Percentiles rank a stretch among this genome's conserved stretches.
Conservation (phyloP, 2,113 vertebrate genomes). For the Calidris pugnax region DNA sequence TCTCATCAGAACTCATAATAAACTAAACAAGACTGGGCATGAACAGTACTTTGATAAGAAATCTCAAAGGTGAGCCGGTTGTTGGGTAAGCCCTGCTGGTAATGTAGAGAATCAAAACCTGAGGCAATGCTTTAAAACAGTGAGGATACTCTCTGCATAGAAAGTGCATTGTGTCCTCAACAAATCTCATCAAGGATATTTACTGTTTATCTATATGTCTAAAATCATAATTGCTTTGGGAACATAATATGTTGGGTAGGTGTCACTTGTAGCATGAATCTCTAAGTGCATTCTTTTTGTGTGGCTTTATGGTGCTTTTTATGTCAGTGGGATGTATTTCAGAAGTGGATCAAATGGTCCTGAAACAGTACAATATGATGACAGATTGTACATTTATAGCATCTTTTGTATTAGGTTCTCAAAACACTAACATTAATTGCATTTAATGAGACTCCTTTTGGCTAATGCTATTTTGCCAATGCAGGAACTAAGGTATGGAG, state of each 20-base stretch:
- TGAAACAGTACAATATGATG: not conserved
- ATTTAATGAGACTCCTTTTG: not conserved
- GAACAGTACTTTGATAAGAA: not conserved
- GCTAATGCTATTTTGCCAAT: not conserved
- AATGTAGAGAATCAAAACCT: not conserved
- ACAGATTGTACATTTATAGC: not conserved
- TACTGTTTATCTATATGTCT: not conserved
- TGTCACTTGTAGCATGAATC: not conserved
- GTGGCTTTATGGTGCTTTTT: not conserved
- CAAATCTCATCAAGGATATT: not conserved
- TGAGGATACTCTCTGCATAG: not conserved
- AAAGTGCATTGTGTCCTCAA: not conserved
- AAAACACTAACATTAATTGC: not conserved
- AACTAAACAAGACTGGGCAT: not conserved
- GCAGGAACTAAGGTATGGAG: not conserved
- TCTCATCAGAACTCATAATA: not conserved
- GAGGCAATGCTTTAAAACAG: not conserved
- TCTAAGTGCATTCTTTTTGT: not conserved
- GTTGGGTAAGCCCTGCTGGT: not conserved
- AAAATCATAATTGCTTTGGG: not conserved
- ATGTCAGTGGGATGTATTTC: not conserved
- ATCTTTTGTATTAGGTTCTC: not conserved
- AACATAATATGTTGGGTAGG: not conserved
- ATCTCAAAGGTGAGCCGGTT: not conserved
- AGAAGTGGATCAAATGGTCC: not conserved